Evolutionary conservation across 2,888 invertebrate species (phyloP), one percentile per base, ranked within the genome.

Genomic region (Hecatera dysodea): DNA sequence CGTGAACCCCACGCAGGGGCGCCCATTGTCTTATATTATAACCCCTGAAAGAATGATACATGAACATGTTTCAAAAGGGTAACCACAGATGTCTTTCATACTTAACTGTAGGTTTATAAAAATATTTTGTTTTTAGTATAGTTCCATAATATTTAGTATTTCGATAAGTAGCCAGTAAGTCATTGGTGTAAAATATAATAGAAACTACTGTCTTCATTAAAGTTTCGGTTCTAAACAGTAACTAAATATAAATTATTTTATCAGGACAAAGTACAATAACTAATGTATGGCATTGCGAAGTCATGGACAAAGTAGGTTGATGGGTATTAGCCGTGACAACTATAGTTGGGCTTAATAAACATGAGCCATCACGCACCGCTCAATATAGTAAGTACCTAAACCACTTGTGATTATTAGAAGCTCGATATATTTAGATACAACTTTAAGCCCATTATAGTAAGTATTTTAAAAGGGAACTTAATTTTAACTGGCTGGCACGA

Each of bases 1-100:
- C 96, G 96, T 69, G 95, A 90, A 76, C 95, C 95, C 95, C 96
- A 96, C 17, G 95, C 95, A 33, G 95, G 96, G 19, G 96, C 96
- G 50, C 96, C 94, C 96, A 96, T 95, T 74, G 57, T 88, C 82
- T 82, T 80, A 82, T 78, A 86, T 82, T 80, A 82, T 78, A 86
- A 53, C 50, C 63, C 71, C 87, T 89, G 86, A 73, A 86, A 86
- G 59, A 79, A 74, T 9, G 42, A 72, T 44, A n/a, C 6, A 68
- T 3, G 11, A 1, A 27, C 29, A 9, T 70, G n/a, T 12, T 17
- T 24, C 15, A 62, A 69, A 61, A 59, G 33, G 12, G 9, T 33
- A 62, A 60, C n/a, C 33, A 39, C 64, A 75, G 42, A 46, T 27
- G 24, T 24, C 12, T 24, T 17, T 17, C 12, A 12, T 15, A 27